Percentiles rank a stretch among this genome's conserved stretches.
Evolutionary conservation across 2,888 invertebrate genomes (phyloP).

Genomic region (Aphodius granarius): DNA sequence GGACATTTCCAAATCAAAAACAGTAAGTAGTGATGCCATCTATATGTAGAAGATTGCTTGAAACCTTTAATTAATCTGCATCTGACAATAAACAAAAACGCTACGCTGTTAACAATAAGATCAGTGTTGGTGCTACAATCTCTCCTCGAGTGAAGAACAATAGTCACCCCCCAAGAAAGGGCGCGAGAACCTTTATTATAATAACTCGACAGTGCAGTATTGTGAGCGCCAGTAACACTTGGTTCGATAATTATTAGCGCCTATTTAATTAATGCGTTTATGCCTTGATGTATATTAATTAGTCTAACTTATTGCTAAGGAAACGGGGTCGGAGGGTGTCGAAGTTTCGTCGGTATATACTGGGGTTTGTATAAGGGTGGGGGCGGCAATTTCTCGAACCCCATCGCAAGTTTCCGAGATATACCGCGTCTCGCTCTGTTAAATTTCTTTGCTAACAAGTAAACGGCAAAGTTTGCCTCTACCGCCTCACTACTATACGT

Average conservation of each 20-base stretch:
- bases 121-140: not conserved
- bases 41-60: too few relatives aligned
- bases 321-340: constrained; percentile 24
- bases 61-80: not conserved
- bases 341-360: too few relatives aligned
- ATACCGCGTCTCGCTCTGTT: constrained; percentile 29
- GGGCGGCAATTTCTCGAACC: constrained; percentile 7
- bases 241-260: constrained; percentile 54
- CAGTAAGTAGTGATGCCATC: too few relatives aligned
- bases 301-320: constrained; percentile 51
- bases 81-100: not conserved
- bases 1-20: too few relatives aligned
- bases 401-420: constrained; percentile 13
- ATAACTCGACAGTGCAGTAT: not conserved
- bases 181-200: not conserved
- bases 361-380: not conserved
- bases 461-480: constrained; percentile 46
- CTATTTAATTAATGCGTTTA: constrained; percentile 55
- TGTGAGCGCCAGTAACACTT: constrained; percentile 46
- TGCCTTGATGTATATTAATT: constrained; percentile 57
- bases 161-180: not conserved
- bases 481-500: constrained; percentile 32
- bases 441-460: constrained; percentile 39
- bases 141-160: not conserved
- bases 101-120: not conserved